Conservation (phyloP, 2,113 vertebrate species). For the Dolichallabes microphthalmus region DNA sequence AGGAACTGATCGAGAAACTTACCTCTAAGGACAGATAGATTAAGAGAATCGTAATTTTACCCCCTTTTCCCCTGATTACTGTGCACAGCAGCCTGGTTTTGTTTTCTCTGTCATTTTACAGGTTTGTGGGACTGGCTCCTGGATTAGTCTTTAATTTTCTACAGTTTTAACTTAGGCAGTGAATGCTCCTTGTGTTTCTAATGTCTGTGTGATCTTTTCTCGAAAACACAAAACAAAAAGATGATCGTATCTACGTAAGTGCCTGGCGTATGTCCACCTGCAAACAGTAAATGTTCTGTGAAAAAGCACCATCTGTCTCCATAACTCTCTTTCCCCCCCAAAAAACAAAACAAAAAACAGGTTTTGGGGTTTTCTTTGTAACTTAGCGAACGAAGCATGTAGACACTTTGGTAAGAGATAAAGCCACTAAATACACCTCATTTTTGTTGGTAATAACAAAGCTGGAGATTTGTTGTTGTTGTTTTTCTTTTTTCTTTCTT, state of each 20-base stretch:
- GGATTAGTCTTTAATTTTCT: slow-evolving; percentile 18
- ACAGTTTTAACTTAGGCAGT: slow-evolving; percentile 28
- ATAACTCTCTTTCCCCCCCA: background rate
- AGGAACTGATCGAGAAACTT: slow-evolving; percentile 88
- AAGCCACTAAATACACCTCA: slow-evolving; percentile 18
- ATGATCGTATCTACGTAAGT: slow-evolving; percentile 42
- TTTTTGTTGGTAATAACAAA: background rate
- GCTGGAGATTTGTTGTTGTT: background rate
- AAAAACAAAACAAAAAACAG: background rate
- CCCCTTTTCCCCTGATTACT: slow-evolving; percentile 55
- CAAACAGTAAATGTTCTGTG: slow-evolving; percentile 36
- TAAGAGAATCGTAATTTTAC: background rate
- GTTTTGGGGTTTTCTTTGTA: slow-evolving; percentile 6
- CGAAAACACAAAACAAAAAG: background rate
- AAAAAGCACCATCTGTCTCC: slow-evolving; percentile 31
- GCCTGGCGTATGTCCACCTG: slow-evolving; percentile 46
- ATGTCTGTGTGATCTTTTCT: slow-evolving; percentile 30
- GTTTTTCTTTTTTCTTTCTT: background rate
- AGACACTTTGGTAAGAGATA: slow-evolving; percentile 27
- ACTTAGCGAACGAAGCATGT: slow-evolving; percentile 10
- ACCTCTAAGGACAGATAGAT: slow-evolving; percentile 86
- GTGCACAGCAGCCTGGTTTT: slow-evolving; percentile 66
- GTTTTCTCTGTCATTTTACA: slow-evolving; percentile 54
- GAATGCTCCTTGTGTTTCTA: slow-evolving; percentile 25
- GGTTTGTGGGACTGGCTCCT: slow-evolving; percentile 39